phyloP scores from a whole-genome alignment of 2,113 vertebrate genomes.

The Rynchops niger region DNA sequence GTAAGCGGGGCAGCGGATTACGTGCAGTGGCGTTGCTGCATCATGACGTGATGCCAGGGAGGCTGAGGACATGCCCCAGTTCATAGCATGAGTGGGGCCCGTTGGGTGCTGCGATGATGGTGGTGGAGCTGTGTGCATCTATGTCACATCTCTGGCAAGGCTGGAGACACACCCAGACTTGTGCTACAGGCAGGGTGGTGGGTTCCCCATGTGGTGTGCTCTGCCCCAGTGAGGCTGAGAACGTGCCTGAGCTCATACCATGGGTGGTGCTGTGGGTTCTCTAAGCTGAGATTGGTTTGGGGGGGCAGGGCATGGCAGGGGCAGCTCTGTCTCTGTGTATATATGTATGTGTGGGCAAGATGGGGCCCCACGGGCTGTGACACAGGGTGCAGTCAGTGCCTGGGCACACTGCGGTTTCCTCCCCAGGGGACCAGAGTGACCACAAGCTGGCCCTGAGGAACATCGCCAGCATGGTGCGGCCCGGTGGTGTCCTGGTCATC shows the following conservation, averaged over 20 bases:
- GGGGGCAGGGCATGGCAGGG: neutral
- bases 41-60: fast-evolving
- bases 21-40: neutral
- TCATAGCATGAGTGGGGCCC: neutral
- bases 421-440: slow-evolving; percentile 92
- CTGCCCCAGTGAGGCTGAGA: neutral
- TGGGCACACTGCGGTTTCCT: neutral
- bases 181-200: neutral
- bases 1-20: neutral
- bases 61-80: neutral
- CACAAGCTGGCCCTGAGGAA: slow-evolving; percentile 91
- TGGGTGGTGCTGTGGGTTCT: neutral
- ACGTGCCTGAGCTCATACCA: neutral
- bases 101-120: fast-evolving
- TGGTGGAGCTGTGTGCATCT: neutral
- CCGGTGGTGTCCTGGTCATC: slow-evolving; percentile 90
- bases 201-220: fast-evolving
- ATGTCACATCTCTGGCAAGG: neutral
- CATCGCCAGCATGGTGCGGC: slow-evolving; percentile 92
- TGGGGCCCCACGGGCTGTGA: neutral
- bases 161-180: neutral
- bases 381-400: neutral
- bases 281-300: neutral
- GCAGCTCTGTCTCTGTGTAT: neutral
- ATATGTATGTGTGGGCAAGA: neutral